phyloP scores from a whole-genome alignment of 2,113 vertebrate genomes.

The Mirza zaza region DNA sequence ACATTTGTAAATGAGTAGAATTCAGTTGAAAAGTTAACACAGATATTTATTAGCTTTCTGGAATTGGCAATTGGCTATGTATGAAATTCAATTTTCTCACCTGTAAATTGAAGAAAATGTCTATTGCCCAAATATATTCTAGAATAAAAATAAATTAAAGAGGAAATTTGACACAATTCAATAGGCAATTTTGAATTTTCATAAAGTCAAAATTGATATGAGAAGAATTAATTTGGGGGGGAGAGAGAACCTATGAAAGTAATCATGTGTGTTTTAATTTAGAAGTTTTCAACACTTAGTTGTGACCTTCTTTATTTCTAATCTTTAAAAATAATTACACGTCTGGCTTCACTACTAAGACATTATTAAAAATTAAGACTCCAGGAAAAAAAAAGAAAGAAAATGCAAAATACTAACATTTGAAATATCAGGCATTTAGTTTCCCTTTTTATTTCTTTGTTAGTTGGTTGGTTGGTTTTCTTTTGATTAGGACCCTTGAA shows the following conservation, averaged over 20 bases:
- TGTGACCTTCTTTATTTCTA: neutral
- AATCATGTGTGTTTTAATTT: neutral
- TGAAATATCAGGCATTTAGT: neutral
- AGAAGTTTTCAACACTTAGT: too few relatives aligned
- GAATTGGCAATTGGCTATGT: too few relatives aligned
- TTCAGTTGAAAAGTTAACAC: neutral
- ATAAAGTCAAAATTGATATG: neutral
- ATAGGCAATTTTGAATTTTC: neutral
- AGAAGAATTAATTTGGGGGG: neutral
- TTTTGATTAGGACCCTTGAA: neutral
- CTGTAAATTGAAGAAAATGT: neutral
- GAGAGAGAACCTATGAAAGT: neutral
- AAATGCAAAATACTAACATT: neutral
- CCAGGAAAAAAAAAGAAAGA: fast-evolving
- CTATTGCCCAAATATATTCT: neutral
- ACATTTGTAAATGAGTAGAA: neutral
- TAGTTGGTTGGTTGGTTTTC: neutral
- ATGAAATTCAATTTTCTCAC: neutral
- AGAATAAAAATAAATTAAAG: neutral
- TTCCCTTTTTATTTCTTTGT: neutral
- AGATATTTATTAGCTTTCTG: neutral
- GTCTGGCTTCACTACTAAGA: neutral
- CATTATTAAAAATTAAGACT: neutral
- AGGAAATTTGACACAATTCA: neutral
- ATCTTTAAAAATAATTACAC: neutral